A percentile compares a stretch with the other conserved stretches of the same genome.
Conservation (phyloP, 2,888 invertebrate species). For the Proisotoma minuta region DNA sequence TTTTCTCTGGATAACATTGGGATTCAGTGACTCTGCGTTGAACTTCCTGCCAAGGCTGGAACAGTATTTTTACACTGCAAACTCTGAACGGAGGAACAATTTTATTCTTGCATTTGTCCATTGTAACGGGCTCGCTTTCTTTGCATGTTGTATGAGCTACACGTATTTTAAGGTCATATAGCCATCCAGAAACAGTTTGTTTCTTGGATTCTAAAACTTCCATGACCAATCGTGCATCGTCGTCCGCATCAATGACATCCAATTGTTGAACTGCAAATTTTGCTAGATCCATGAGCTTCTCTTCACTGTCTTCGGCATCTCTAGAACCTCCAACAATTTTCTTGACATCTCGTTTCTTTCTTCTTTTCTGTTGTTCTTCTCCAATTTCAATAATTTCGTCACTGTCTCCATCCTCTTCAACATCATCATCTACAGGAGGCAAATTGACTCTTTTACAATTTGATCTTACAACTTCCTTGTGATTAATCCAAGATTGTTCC, state of each 20-base stretch:
- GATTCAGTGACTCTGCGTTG: slow-evolving; percentile 47
- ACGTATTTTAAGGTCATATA: slow-evolving; percentile 57
- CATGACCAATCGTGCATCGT: slow-evolving; percentile 53
- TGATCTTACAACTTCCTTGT: slow-evolving; percentile 59
- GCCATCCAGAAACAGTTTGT: slow-evolving; percentile 60
- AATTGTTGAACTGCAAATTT: slow-evolving; percentile 54
- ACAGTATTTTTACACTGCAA: slow-evolving; percentile 43
- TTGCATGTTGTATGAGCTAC: slow-evolving; percentile 55
- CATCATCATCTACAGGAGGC: slow-evolving; percentile 31
- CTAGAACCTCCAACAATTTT: slow-evolving; percentile 40
- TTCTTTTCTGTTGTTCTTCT: neutral
- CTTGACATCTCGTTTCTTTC: slow-evolving; percentile 16
- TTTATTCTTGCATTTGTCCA: slow-evolving; percentile 39
- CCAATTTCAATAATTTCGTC: neutral
- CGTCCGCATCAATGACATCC: slow-evolving; percentile 55
- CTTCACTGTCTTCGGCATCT: slow-evolving; percentile 46
- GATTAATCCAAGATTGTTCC: slow-evolving; percentile 64
- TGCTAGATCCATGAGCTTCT: slow-evolving; percentile 52
- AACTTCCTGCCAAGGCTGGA: slow-evolving; percentile 46
- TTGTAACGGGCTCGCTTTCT: slow-evolving; percentile 27
- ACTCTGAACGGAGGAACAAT: slow-evolving; percentile 28
- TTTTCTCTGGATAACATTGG: slow-evolving; percentile 45
- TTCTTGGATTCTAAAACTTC: slow-evolving; percentile 53
- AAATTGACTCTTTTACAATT: slow-evolving; percentile 65
- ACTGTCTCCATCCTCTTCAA: slow-evolving; percentile 50